These are phyloP conservation scores for Camponotus vicinus DNA, from an alignment of 1,140 invertebrate genomes.

Conservation along the genomic window DNA sequence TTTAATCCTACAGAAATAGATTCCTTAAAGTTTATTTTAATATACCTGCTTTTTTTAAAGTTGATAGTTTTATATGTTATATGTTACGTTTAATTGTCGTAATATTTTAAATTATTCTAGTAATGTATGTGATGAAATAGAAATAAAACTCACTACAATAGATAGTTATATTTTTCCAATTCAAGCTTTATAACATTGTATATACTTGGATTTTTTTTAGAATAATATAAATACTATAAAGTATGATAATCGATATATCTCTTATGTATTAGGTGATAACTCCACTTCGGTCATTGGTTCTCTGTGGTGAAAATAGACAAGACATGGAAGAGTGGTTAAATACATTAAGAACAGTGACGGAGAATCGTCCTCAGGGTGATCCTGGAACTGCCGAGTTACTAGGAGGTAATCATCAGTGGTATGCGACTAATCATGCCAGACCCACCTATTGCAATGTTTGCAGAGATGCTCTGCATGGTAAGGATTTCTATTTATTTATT, in stretches of 20 bases:
- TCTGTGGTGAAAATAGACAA: constrained; percentile 92
- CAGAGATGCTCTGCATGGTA: constrained; percentile 94
- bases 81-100: not conserved
- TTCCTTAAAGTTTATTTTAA: not conserved
- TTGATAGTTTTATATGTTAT: not conserved
- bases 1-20: not conserved
- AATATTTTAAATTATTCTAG: not conserved
- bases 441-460: constrained; percentile 99
- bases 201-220: not conserved
- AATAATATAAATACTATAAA: constrained; percentile 8
- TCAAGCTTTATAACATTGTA: constrained; percentile 26
- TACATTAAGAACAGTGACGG: constrained; percentile 91
- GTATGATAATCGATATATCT: constrained; percentile 52
- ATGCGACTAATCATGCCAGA: constrained; percentile 96
- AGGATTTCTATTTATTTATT: constrained; percentile 59
- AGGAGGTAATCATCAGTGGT: constrained; percentile 97
- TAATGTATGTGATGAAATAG: not conserved
- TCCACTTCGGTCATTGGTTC: constrained; percentile 92
- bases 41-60: not conserved
- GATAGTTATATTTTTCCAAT: not conserved
- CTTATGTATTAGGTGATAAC: constrained; percentile 92
- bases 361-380: constrained; percentile 89
- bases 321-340: constrained; percentile 97
- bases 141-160: not conserved
- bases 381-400: constrained; percentile 90